phyloP scores from a whole-genome alignment of 2,113 vertebrate genomes.

The Climacteris rufus region DNA sequence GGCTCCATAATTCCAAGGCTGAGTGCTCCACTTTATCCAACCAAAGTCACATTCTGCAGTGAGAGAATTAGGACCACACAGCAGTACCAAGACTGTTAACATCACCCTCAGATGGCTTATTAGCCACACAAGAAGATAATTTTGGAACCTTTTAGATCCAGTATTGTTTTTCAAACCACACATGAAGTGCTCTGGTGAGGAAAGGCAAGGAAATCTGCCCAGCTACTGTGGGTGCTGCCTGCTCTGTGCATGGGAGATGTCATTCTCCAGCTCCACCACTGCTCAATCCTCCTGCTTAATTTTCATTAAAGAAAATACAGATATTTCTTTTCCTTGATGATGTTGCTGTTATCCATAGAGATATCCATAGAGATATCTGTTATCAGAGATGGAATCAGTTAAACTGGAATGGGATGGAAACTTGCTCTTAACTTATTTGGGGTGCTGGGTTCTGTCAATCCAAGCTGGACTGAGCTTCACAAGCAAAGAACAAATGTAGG shows the following conservation, averaged over 20 bases:
- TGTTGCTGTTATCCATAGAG: not conserved
- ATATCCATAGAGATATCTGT: no score
- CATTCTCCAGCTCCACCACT: not conserved
- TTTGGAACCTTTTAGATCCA: not conserved
- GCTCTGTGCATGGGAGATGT: not conserved
- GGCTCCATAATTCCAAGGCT: accelerated
- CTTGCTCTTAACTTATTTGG: not conserved
- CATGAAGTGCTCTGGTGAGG: not conserved
- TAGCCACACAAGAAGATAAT: not conserved
- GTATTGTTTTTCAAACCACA: not conserved
- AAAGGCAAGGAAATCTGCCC: not conserved
- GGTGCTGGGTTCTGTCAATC: not conserved
- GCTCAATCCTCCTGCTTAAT: not conserved
- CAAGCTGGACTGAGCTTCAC: not conserved
- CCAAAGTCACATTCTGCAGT: not conserved
- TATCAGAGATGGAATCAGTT: not conserved
- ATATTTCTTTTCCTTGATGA: not conserved
- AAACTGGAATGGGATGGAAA: not conserved
- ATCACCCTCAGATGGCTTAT: not conserved
- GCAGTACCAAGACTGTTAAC: not conserved
- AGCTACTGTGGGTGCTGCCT: not conserved
- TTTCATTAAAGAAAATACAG: not conserved
- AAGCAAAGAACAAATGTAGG: conserved; percentile 43
- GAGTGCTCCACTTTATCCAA: not conserved
- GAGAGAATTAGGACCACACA: not conserved